Base-by-base conservation (phyloP, 2,888 invertebrate species). In the Holacanthella duospinosa region DNA sequence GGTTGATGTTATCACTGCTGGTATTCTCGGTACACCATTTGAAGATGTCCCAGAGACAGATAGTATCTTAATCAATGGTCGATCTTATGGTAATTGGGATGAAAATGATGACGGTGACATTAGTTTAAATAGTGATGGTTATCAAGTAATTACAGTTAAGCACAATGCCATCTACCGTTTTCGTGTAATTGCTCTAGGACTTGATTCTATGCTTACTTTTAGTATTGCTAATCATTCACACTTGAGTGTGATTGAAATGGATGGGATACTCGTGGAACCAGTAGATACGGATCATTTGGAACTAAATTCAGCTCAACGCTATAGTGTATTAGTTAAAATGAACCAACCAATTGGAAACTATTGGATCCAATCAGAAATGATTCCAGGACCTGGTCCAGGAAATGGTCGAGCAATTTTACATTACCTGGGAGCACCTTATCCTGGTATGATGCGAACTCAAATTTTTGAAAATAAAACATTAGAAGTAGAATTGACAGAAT, bases 401-500 rank as follows among this genome's bases (percentile, higher is more conserved):
- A 69, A 69, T 62, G 69, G 69, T 2, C 44, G 53, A 2, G 66
- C 69, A 9, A 65, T 69, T 43, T 57, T 69, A n/a, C 64, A 65
- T 29, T 69, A 69, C 24, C 58, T 57, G 48, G 68, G 65, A 26
- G 66, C 66, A 1, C 54, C 60, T 2, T 62, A 66, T 53, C 69
- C 69, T 3, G 24, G 1, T 2, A 4, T 19, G 1, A 55, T 66
- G 62, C 59, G 62, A 56, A 67, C 48, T 48, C 12, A 48, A 21
- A 21, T 29, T 29, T n/a, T 62, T 4, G 3, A 25, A 12, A 60
- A 53, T 12, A 43, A 61, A 43, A 61, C 65, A 1, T 48, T 43
- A 0, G 62, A 58, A 29, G 12, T 62, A n/a, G 44, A 62, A 24
- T 29, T 63, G 3, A 43, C 43, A 1, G 36, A 28, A 0, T 69